Conservation (phyloP, 2,113 vertebrate species). For the Scolopax mira region DNA sequence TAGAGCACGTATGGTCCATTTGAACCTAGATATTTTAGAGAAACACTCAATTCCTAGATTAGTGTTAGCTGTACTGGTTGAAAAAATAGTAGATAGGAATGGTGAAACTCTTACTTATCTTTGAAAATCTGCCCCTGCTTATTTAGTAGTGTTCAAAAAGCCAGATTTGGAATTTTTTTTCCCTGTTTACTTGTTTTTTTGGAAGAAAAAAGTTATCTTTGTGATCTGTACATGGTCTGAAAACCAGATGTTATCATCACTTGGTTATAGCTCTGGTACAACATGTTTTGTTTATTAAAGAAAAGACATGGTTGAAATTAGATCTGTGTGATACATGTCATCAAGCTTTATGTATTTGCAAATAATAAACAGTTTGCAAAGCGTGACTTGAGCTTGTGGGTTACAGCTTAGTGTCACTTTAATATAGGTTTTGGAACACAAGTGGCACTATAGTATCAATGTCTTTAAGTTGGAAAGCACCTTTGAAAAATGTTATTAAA, state of each 20-base stretch:
- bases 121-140: not conserved
- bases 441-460: not conserved
- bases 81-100: not conserved
- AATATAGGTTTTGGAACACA: not conserved
- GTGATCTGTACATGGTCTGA: not conserved
- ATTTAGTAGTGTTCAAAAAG: not conserved
- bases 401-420: constrained; percentile 16
- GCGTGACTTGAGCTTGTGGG: not conserved
- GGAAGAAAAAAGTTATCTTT: not conserved
- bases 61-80: not conserved
- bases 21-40: not conserved
- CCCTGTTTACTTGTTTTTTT: not conserved
- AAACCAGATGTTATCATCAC: constrained; percentile 63
- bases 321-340: constrained; percentile 38
- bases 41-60: not conserved
- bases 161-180: not conserved
- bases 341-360: constrained; percentile 45
- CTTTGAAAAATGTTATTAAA: not conserved
- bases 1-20: not conserved
- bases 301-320: constrained; percentile 60
- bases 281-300: constrained; percentile 66
- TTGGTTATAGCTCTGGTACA: constrained; percentile 62
- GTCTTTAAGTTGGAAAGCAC: constrained; percentile 33
- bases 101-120: not conserved
- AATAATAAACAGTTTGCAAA: constrained; percentile 45